Evolutionary conservation across 2,797 vertebrate species (phyloP), one percentile per base, ranked within the genome.

Genomic region (Odontamblyopus rebecca): DNA sequence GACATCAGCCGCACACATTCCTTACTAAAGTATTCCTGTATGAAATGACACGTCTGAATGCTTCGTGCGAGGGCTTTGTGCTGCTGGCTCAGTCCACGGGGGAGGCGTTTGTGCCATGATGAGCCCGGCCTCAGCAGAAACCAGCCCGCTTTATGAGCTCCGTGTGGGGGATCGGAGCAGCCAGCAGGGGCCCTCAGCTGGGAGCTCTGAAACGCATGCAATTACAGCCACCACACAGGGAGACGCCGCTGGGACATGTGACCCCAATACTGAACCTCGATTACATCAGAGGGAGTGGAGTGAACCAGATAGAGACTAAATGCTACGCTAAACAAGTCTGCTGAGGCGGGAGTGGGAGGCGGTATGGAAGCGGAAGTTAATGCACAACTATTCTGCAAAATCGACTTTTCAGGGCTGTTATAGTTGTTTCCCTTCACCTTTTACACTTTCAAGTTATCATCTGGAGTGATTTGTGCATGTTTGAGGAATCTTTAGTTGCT

Each of bases 141-240:
- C 59, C 68, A 12, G 60, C 23, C 35, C 44, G 66, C 67, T 56
- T 74, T 69, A 74, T 59, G 67, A 74, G 41, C 26, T 11, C 32
- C 8, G 61, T 35, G 51, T 74, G 72, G 30, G 23, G 65, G 68
- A 60, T 66, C 50, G 68, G 44, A 69, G 59, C 15, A 29, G 73
- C 67, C 73, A 67, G 73, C 68, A 35, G 74, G 53, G 61, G 54
- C 62, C 62, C 63, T 61, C 73, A 67, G 68, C 68, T 62, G 74
- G 62, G 64, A 68, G 69, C 64, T 56, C 30, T 12, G 32, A 68
- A 64, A 65, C 41, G 64, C 51, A 56, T 63, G 61, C 69, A 71
- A 57, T 68, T 76, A 71, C 61, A 71, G 66, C 69, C 64, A 59
- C 69, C 53, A 50, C 61, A 66, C 29, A 51, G 67, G 11, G 60